Percentiles rank a stretch among this genome's conserved stretches.
Conservation (phyloP, 2,113 vertebrate species). For the Xiphias gladius region DNA sequence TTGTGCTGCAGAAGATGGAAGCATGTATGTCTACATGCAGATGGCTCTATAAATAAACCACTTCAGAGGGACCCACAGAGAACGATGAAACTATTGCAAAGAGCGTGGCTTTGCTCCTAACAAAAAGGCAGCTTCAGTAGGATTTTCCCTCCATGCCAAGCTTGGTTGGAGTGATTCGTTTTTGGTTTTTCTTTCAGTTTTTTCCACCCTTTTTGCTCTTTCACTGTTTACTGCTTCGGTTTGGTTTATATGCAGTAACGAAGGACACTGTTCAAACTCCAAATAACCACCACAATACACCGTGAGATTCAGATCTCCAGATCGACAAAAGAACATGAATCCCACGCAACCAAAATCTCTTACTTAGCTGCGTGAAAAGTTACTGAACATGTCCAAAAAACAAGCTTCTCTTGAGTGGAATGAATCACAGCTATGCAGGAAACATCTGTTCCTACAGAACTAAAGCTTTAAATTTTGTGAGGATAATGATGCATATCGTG, state of each 20-base stretch:
- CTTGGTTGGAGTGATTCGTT: neutral
- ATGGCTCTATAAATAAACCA: conserved; percentile 74
- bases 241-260: conserved; percentile 4
- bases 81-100: conserved; percentile 48
- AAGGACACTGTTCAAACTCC: neutral
- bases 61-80: conserved; percentile 31
- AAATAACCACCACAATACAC: neutral
- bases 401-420: neutral
- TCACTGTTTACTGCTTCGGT: neutral
- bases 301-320: neutral
- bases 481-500: no score
- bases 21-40: conserved; percentile 54
- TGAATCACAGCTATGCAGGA: neutral
- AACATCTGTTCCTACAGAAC: conserved; percentile 7
- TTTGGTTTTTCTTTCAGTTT: neutral
- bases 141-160: conserved; percentile 12
- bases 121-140: conserved; percentile 24
- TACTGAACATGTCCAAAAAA: neutral
- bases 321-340: neutral
- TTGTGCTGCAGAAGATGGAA: conserved; percentile 36
- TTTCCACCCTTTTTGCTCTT: neutral
- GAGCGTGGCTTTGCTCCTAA: conserved; percentile 28
- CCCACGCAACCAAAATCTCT: neutral
- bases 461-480: no score
- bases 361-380: neutral